These are phyloP conservation scores for Amphiprion clarkii DNA, from an alignment of 2,797 vertebrate species.

Conservation along the genomic window DNA sequence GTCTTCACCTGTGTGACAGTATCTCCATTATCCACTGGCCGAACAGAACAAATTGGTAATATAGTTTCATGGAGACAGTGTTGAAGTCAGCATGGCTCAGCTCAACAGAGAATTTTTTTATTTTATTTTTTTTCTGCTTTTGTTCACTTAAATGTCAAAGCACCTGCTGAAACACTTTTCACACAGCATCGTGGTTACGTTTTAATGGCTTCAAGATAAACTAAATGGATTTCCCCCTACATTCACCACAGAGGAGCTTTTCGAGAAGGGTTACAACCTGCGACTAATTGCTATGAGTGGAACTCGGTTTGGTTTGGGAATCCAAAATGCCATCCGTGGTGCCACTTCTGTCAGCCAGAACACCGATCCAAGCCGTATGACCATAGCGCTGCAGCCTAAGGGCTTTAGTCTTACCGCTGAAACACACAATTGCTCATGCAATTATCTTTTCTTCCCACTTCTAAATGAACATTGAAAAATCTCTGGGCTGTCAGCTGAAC, in stretches of 20 bases:
- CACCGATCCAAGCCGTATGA: neutral
- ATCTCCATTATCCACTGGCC: too few relatives aligned
- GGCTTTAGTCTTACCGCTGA: neutral
- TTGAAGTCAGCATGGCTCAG: neutral
- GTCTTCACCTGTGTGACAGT: too few relatives aligned
- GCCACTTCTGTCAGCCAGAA: neutral
- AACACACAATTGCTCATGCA: neutral
- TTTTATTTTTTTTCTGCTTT: neutral
- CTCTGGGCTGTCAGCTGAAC: neutral
- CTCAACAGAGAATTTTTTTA: neutral
- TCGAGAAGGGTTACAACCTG: slow-evolving; percentile 6
- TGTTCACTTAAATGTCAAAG: slow-evolving; percentile 25
- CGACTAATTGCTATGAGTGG: neutral
- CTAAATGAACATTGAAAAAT: neutral
- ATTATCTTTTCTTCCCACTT: slow-evolving; percentile 5
- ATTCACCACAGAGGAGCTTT: slow-evolving; percentile 10
- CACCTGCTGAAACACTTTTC: neutral
- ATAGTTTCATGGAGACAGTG: neutral
- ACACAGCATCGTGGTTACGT: neutral
- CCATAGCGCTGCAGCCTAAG: neutral
- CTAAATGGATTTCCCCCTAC: neutral
- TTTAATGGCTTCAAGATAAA: neutral
- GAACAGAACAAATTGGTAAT: too few relatives aligned
- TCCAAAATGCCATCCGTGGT: slow-evolving; percentile 7
- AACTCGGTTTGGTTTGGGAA: slow-evolving; percentile 1